phyloP scores from a whole-genome alignment of 2,797 vertebrate species.

The Sebastes paucispinis region DNA sequence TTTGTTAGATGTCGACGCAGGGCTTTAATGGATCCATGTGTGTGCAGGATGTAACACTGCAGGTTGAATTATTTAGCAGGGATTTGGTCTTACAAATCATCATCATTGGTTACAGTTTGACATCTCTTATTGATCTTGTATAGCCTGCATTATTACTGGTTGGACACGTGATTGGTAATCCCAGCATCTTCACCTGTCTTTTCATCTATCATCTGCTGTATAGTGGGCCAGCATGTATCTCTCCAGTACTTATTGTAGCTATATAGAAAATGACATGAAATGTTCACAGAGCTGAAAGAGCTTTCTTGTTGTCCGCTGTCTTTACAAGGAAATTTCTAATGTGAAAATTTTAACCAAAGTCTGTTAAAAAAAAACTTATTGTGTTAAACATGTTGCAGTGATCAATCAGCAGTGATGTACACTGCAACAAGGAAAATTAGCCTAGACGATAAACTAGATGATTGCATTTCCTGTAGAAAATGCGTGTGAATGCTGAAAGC shows the following conservation, averaged over 20 bases:
- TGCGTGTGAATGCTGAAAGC: too few species aligned
- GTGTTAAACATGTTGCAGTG: not conserved
- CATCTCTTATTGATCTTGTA: not conserved
- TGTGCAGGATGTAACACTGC: conserved; percentile 23
- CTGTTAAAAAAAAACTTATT: not conserved
- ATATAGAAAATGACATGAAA: not conserved
- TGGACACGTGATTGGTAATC: not conserved
- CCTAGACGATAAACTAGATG: not conserved
- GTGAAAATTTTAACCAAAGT: not conserved
- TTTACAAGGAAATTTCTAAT: not conserved
- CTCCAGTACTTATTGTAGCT: not conserved
- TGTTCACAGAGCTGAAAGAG: not conserved
- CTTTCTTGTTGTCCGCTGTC: too few species aligned
- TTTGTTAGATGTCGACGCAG: conserved; percentile 24
- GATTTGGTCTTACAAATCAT: not conserved
- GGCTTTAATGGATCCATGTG: conserved; percentile 16
- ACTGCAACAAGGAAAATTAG: not conserved
- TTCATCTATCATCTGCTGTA: not conserved
- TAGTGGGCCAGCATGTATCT: not conserved
- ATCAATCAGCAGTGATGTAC: not conserved
- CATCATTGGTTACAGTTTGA: not conserved
- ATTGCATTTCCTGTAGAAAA: not conserved
- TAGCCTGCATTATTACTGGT: not conserved
- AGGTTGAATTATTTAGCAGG: not conserved
- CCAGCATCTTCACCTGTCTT: conserved; percentile 10